Conservation (phyloP, 1,140 invertebrate species). For the Orius insidiosus region DNA sequence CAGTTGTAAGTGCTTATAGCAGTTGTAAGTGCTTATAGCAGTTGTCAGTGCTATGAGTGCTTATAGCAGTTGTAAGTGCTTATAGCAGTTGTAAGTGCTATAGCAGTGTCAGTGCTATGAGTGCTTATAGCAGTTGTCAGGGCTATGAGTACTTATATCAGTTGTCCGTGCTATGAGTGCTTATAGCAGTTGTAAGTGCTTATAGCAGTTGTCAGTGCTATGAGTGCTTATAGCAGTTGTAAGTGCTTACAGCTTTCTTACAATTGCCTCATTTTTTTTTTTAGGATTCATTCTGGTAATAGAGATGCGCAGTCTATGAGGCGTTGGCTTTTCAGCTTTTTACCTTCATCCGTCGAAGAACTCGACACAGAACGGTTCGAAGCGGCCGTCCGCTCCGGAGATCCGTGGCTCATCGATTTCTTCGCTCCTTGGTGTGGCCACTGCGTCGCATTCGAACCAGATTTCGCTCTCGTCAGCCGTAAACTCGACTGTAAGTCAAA, state of each 20-base stretch:
- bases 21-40: no score
- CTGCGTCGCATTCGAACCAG: slow-evolving; percentile 48
- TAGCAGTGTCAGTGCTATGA: no score
- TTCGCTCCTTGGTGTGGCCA: slow-evolving; percentile 58
- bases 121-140: no score
- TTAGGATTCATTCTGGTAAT: slow-evolving; percentile 40
- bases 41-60: no score
- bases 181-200: no score
- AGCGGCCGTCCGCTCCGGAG: slow-evolving; percentile 22
- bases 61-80: no score
- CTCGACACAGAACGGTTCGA: slow-evolving; percentile 22
- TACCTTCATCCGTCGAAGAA: slow-evolving; percentile 29
- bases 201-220: no score
- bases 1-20: no score
- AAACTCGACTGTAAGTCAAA: slow-evolving; percentile 30
- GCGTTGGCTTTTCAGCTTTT: slow-evolving; percentile 40
- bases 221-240: no score
- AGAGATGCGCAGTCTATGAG: slow-evolving; percentile 38
- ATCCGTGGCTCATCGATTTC: slow-evolving; percentile 47
- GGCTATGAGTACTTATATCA: no score
- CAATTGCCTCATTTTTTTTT: slow-evolving; percentile 21
- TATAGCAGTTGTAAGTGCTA: no score
- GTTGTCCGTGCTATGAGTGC: no score
- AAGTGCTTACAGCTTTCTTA: slow-evolving; percentile 5
- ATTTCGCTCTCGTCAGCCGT: slow-evolving; percentile 45